Conservation (phyloP, 2,888 invertebrate species). For the Aporophyla nigra region DNA sequence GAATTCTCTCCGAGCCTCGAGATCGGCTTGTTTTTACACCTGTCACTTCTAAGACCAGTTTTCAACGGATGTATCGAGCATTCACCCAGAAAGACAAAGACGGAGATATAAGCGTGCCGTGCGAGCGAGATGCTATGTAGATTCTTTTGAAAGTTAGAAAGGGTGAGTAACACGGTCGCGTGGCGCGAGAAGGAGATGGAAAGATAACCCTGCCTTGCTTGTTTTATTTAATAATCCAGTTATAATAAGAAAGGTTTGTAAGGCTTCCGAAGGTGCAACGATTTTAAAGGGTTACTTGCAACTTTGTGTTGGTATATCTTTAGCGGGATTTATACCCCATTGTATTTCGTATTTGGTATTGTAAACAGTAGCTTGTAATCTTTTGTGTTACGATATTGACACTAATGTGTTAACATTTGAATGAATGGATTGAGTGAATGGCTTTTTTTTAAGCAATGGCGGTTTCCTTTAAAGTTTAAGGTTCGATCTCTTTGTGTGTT, state of each 20-base stretch:
- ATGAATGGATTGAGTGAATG: conserved; percentile 35
- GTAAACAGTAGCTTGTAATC: conserved; percentile 41
- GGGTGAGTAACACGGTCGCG: conserved; percentile 76
- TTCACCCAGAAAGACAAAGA: conserved; percentile 81
- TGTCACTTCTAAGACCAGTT: conserved; percentile 83
- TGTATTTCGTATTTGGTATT: conserved; percentile 49
- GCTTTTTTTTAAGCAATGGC: conserved; percentile 4
- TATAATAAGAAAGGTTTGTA: conserved; percentile 77
- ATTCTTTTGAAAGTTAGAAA: conserved; percentile 30
- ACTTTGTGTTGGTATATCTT: conserved; percentile 54
- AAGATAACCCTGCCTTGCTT: conserved; percentile 55
- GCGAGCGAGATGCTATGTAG: conserved; percentile 58
- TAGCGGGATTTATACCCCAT: conserved; percentile 47
- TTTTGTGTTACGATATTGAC: conserved; percentile 49
- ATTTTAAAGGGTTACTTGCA: conserved; percentile 67
- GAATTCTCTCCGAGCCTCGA: conserved; percentile 72
- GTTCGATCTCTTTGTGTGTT: neutral
- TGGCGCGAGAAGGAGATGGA: conserved; percentile 78
- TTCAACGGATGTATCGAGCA: conserved; percentile 83
- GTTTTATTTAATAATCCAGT: conserved; percentile 83
- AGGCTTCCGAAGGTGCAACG: conserved; percentile 69
- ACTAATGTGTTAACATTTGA: conserved; percentile 43
- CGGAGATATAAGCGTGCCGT: conserved; percentile 78
- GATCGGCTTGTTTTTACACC: conserved; percentile 82
- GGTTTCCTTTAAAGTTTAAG: conserved; percentile 1